Percentiles rank a stretch among this genome's conserved stretches.
Conservation (phyloP, 2,113 vertebrate species). For the Ariopsis seemanni region DNA sequence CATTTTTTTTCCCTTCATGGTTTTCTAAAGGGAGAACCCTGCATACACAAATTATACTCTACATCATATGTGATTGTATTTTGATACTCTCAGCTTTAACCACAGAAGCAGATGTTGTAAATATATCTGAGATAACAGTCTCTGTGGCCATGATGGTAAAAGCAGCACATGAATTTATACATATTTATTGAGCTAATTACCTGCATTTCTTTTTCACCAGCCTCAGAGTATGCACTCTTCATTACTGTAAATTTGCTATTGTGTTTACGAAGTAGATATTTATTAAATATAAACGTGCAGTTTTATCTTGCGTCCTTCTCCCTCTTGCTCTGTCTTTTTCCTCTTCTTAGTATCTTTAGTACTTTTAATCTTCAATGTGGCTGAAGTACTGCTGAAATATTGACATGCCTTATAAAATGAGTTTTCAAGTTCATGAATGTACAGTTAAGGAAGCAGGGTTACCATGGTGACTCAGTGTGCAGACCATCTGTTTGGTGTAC, state of each 20-base stretch:
- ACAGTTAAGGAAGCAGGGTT: constrained; percentile 61
- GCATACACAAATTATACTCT: constrained; percentile 61
- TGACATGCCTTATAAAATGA: constrained; percentile 71
- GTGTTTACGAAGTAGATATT: constrained; percentile 69
- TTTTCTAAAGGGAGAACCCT: constrained; percentile 37
- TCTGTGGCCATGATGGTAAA: constrained; percentile 38
- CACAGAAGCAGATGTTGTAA: constrained; percentile 61
- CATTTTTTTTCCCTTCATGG: constrained; percentile 24
- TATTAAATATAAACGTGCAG: constrained; percentile 62
- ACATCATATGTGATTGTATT: constrained; percentile 67
- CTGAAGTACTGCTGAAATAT: constrained; percentile 66
- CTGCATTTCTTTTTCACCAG: constrained; percentile 45
- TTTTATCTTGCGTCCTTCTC: constrained; percentile 31
- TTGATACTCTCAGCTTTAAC: constrained; percentile 75
- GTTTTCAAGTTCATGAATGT: constrained; percentile 62
- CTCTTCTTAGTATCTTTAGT: constrained; percentile 56
- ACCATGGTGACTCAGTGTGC: constrained; percentile 59
- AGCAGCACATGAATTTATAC: not conserved
- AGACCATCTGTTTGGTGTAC: constrained; percentile 60
- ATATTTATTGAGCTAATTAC: constrained; percentile 48
- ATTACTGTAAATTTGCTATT: constrained; percentile 67
- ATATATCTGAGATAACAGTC: constrained; percentile 61
- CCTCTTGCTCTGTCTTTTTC: not conserved
- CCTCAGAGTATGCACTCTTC: constrained; percentile 51
- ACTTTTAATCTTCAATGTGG: constrained; percentile 53